Base-by-base conservation (phyloP, 2,113 vertebrate genomes). In the Sebastes fasciatus region DNA sequence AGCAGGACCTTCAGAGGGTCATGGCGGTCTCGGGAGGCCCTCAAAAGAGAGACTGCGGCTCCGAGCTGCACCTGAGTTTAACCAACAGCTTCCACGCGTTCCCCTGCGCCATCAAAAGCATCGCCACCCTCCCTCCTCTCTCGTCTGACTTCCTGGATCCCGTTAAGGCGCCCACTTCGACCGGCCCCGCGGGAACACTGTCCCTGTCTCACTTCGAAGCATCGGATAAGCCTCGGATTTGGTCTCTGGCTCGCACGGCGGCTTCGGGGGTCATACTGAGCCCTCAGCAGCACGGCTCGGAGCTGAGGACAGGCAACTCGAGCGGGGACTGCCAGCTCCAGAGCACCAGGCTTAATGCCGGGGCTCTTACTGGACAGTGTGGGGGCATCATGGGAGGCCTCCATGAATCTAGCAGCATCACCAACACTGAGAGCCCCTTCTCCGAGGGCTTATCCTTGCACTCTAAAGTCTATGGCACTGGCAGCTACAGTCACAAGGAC, bases 211-310 rank as follows among this genome's bases (percentile, higher is more conserved):
- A 95, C 70, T 97, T 96, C 69, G 95, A 96, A 21, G 73, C 90
- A 8, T 76, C 93, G 2, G 96, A 97, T 83, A 98, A 97, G 83
- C 96, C 97, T 16, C 93, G 96, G 87, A 99, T 99, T 93, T 99
- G 98, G 98, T 99, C 98, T 0, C 92, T 98, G 86, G 98, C 97
- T 14, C 97, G 95, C 60, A 99, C 97, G 0, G 98, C 97, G 0
- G 96, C 94, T 16, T 93, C 96, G 7, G 94, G 92, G 26, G 91
- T 95, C 23, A 84, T 94, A 6, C 88, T 95, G 77, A 90, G 93
- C 45, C 73, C 92, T 5, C 88, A 96, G 51, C 86, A 95, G 21
- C 89, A 93, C 0, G 52, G 85, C 26, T 68, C 86, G 13, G 93
- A 94, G 67, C 79, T 93, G 78, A 94, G 94, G 89, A 95, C 95